Percentiles rank a stretch among this genome's conserved stretches.
phyloP scores from a whole-genome alignment of 2,888 invertebrate species.

The Steinernema scapterisci region DNA sequence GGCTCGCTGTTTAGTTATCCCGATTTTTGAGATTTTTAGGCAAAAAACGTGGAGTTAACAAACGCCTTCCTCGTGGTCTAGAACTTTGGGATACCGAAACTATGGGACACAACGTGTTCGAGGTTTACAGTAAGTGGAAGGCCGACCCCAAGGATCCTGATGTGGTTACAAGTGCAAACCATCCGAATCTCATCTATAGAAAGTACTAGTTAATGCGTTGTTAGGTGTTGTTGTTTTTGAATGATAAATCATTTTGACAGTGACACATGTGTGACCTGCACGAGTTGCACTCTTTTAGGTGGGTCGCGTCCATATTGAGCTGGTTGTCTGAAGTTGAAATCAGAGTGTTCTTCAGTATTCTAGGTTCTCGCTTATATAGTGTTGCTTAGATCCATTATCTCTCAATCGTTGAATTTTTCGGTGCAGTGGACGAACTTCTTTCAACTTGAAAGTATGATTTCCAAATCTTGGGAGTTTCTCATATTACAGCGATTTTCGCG shows the following conservation, averaged over 20 bases:
- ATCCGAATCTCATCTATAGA: slow-evolving; percentile 57
- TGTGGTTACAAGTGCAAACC: slow-evolving; percentile 51
- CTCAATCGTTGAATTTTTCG: too few species aligned
- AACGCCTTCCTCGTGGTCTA: slow-evolving; percentile 60
- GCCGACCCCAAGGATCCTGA: slow-evolving; percentile 54
- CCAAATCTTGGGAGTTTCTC: too few species aligned
- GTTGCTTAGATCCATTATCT: too few species aligned
- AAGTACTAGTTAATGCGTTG: slow-evolving; percentile 44
- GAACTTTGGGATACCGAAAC: slow-evolving; percentile 66
- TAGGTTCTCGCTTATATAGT: too few species aligned
- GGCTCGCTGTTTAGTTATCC: background rate
- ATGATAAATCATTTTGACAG: background rate
- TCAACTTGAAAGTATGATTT: too few species aligned
- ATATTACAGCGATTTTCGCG: too few species aligned
- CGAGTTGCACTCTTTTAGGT: too few species aligned
- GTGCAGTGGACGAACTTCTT: too few species aligned
- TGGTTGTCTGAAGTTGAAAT: too few species aligned
- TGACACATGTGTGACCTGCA: too few species aligned
- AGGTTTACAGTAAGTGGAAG: slow-evolving; percentile 64
- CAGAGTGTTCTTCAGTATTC: too few species aligned
- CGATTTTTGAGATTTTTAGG: slow-evolving; percentile 37
- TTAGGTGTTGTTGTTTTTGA: background rate
- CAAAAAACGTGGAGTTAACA: slow-evolving; percentile 55
- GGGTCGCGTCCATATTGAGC: too few species aligned
- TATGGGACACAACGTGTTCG: slow-evolving; percentile 65